Evolutionary conservation across 1,140 invertebrate genomes (phyloP), one percentile per base, ranked within the genome.

Genomic region (Lasioglossum baleicum): DNA sequence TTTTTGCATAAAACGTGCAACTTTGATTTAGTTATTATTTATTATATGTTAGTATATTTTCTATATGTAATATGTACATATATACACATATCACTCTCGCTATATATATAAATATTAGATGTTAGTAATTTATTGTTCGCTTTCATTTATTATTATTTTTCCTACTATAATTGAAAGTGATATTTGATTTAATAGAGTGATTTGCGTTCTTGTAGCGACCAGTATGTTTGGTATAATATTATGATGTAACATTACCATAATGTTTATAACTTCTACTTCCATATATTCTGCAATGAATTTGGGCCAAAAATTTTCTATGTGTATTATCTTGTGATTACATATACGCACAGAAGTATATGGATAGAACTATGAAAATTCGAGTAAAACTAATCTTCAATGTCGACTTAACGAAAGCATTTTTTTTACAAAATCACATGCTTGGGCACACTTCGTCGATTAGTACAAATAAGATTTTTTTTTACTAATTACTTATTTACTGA

Each of bases 121-220:
- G 31, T 42, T 75, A 80, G 15, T 80, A 75, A 80, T 68, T 80
- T 80, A 80, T 80, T 80, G 15, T 51, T 80, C 31, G 64, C 72
- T 75, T 80, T 56, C 64, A 75, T 75, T 72, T 66, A 60, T 51
- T 51, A 58, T 58, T 67, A 42, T 56, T 35, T 22, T 70, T 70
- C 7, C 65, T 72, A 60, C 13, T 70, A 35, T 65, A 56, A 72
- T 61, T 42, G 8, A 68, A 80, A 75, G 78, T 80, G 78, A 74
- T 80, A 75, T 75, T 75, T 75, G 71, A 56, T 80, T 80, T 80
- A 75, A 80, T 67, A 5, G 44, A 75, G 61, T 79, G 40, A 65
- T 72, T 73, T 72, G 56, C 72, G 56, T 73, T 73, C 31, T 65
- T 11, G n/a, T 53, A n/a, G 7, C 8, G 7, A 68, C 26, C 44